Evolutionary conservation across 2,797 vertebrate species (phyloP).

Genomic region (Kryptopterus vitreolus): DNA sequence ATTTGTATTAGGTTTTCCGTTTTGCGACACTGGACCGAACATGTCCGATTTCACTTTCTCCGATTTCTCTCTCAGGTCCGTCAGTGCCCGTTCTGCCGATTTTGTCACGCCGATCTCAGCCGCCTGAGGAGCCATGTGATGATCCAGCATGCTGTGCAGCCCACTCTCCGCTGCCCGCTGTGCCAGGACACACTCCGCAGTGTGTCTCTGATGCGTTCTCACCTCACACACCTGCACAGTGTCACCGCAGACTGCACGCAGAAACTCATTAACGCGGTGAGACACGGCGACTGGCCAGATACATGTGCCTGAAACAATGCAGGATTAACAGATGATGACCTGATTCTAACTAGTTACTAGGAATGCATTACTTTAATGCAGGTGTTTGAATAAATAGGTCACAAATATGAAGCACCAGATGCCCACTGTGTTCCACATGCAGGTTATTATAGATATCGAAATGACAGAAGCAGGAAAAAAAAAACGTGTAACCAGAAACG

Average conservation of each 20-base stretch:
- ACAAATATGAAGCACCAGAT: background rate
- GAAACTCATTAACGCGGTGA: conserved; percentile 94
- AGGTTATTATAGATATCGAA: background rate
- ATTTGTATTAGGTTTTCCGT: background rate
- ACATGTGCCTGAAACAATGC: background rate
- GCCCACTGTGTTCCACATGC: background rate
- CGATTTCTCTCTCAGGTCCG: conserved; percentile 42
- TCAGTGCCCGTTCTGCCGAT: conserved; percentile 58
- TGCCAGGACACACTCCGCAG: conserved; percentile 81
- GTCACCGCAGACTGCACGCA: conserved; percentile 96
- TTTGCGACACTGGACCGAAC: background rate
- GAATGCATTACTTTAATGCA: conserved; percentile 11
- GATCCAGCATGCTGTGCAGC: conserved; percentile 59
- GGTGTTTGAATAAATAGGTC: background rate
- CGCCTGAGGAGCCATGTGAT: conserved; percentile 57
- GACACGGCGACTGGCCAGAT: conserved; percentile 46
- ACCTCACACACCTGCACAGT: conserved; percentile 94
- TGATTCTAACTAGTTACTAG: conserved; percentile 17
- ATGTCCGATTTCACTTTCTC: background rate
- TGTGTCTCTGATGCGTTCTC: conserved; percentile 67
- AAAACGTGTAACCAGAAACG: background rate
- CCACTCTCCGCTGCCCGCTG: conserved; percentile 79
- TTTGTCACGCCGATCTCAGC: conserved; percentile 49
- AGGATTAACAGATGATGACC: conserved; percentile 11
- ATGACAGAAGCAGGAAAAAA: no score